Percentiles rank a stretch among this genome's conserved stretches.
Evolutionary conservation across 2,797 vertebrate genomes (phyloP).

Genomic region (Tenualosa ilisha): DNA sequence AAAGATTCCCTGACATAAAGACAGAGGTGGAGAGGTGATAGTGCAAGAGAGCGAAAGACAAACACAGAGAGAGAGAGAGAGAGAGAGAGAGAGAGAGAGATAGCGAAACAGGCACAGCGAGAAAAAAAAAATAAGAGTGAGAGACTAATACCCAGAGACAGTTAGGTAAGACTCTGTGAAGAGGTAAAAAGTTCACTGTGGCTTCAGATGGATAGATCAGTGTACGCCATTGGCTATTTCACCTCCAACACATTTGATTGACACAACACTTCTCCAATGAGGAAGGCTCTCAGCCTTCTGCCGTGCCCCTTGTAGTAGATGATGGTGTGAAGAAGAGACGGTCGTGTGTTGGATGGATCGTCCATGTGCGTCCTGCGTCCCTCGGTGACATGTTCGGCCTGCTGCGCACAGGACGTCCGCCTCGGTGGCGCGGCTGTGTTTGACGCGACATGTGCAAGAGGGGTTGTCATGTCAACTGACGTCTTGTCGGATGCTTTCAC

Average conservation of each 20-base stretch:
- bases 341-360: background rate
- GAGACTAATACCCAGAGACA: background rate
- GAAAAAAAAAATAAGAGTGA: background rate
- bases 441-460: background rate
- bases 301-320: background rate
- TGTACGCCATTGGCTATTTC: background rate
- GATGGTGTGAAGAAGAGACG: background rate
- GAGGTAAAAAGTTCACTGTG: background rate
- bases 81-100: background rate
- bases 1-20: background rate
- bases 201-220: background rate
- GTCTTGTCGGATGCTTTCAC: background rate
- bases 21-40: background rate
- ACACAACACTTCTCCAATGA: background rate
- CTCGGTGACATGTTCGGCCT: conserved; percentile 20
- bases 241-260: background rate
- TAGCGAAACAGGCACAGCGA: background rate
- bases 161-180: background rate
- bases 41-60: background rate
- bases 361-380: background rate
- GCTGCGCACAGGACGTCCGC: background rate
- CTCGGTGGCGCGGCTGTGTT: background rate
- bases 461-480: background rate
- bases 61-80: background rate
- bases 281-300: background rate